phyloP scores from a whole-genome alignment of 2,888 invertebrate genomes.

The Oxyteleia sp. region DNA sequence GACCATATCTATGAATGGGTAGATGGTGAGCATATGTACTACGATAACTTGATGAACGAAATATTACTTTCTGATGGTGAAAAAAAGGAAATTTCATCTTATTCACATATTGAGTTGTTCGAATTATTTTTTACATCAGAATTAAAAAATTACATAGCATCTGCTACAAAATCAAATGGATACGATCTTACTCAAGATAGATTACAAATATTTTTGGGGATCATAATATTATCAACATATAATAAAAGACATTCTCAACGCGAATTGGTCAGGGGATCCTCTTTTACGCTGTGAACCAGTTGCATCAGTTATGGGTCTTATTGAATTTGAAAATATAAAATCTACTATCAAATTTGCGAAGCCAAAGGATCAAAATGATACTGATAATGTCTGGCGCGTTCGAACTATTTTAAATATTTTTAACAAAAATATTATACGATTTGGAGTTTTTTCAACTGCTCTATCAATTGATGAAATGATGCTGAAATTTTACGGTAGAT shows the following conservation, averaged over 20 bases:
- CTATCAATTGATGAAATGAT: constrained; percentile 71
- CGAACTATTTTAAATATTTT: constrained; percentile 52
- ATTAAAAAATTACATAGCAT: constrained; percentile 70
- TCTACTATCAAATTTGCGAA: constrained; percentile 62
- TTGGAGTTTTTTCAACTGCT: constrained; percentile 60
- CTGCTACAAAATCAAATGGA: constrained; percentile 60
- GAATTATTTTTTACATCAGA: constrained; percentile 68
- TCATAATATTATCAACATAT: constrained; percentile 21
- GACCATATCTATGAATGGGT: constrained; percentile 51
- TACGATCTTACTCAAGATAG: constrained; percentile 28
- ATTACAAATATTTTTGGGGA: constrained; percentile 24
- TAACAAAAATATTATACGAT: constrained; percentile 62
- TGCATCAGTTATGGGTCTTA: constrained; percentile 54
- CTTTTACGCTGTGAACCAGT: constrained; percentile 51
- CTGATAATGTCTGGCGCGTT: constrained; percentile 62
- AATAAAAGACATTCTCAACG: constrained; percentile 35
- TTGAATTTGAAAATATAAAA: constrained; percentile 62
- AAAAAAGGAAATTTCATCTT: constrained; percentile 32
- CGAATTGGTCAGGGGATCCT: constrained; percentile 33
- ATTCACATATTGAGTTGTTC: constrained; percentile 54
- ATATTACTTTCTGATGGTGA: constrained; percentile 32
- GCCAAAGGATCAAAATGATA: constrained; percentile 32
- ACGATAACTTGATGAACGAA: constrained; percentile 30
- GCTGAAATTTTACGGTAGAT: constrained; percentile 62
- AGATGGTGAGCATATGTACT: constrained; percentile 49